Percentiles rank a stretch among this genome's conserved stretches.
Evolutionary conservation across 2,888 invertebrate genomes (phyloP).

Genomic region (Ornithoptera alexandrae): DNA sequence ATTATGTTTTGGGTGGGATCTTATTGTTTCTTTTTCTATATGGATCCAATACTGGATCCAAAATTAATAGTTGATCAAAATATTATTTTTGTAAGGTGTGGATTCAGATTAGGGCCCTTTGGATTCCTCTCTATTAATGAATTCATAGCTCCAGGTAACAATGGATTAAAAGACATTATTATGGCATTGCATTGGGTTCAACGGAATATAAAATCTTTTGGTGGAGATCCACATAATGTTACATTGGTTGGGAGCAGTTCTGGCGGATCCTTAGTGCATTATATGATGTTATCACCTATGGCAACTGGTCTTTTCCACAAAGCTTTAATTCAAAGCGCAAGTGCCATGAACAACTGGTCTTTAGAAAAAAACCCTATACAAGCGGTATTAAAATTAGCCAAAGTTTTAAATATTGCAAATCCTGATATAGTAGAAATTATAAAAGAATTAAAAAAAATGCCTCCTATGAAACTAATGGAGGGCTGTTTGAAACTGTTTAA

Average conservation of each 20-base stretch:
- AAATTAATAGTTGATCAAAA: constrained; percentile 55
- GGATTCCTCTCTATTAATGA: constrained; percentile 71
- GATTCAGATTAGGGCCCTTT: constrained; percentile 68
- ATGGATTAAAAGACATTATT: constrained; percentile 70
- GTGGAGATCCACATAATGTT: constrained; percentile 70
- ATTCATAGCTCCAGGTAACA: constrained; percentile 68
- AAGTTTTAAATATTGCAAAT: constrained; percentile 52
- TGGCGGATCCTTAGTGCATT: constrained; percentile 70
- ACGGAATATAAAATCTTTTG: constrained; percentile 63
- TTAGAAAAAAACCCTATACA: constrained; percentile 58
- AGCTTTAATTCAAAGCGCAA: constrained; percentile 69
- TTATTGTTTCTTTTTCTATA: constrained; percentile 50
- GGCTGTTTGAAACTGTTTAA: constrained; percentile 35
- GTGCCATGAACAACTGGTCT: constrained; percentile 68
- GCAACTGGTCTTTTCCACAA: constrained; percentile 71
- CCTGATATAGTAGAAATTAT: constrained; percentile 54
- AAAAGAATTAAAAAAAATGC: constrained; percentile 51
- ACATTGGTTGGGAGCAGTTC: constrained; percentile 73
- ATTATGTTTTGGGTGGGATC: constrained; percentile 78
- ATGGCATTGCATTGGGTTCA: constrained; percentile 71
- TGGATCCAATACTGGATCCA: constrained; percentile 60
- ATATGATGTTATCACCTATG: constrained; percentile 73
- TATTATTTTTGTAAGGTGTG: constrained; percentile 67
- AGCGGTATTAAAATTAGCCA: constrained; percentile 52
- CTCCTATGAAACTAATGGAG: constrained; percentile 52